Base-by-base conservation (phyloP, 2,888 invertebrate genomes). In the Drosophila multiciliata region DNA sequence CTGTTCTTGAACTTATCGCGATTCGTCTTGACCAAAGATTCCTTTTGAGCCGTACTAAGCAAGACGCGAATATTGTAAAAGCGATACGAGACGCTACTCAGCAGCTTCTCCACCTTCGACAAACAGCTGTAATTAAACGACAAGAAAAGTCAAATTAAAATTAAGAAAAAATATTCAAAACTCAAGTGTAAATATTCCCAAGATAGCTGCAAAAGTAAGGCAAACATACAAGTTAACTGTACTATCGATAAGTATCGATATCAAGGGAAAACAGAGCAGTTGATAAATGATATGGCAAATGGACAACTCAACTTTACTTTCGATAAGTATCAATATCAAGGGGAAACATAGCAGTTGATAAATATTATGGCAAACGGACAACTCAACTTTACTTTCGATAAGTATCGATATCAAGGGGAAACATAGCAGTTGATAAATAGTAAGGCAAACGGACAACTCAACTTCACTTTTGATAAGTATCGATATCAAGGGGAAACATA, bases 81-180 rank as follows among this genome's bases (percentile, higher is more conserved):
- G n/a, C 89, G 90, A 33, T 90, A 91, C 5, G 68, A 62, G 48
- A 92, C 73, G 12, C 83, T 80, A 11, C 73, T 71, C 29, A 91
- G 29, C 4, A 92, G 73, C 17, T 89, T 76, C 53, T 93, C 92
- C 3, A 92, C 88, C 58, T 86, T 82, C 1, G 91, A 89, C 3
- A 89, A 69, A 38, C 90, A 87, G 4, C 92, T 92, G 68, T 8
- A 40, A 35, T 8, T 53, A 23, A 1, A 9, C 5, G 2, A 7
- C 20, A 6, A 15, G 5, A n/a, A 20, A 45, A 15, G 12, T 7
- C 20, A 45, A 15, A 12, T 12, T 3, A 45, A 20, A 20, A 12
- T 12, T 15, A 7, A 4, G 20, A 45, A 20, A 15, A 3, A 23
- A 45, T 8, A 23, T 1, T n/a, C n/a, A 23, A 23, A 23, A 23